Base-by-base conservation (phyloP, 2,797 vertebrate species). In the Simalia tracyae region DNA sequence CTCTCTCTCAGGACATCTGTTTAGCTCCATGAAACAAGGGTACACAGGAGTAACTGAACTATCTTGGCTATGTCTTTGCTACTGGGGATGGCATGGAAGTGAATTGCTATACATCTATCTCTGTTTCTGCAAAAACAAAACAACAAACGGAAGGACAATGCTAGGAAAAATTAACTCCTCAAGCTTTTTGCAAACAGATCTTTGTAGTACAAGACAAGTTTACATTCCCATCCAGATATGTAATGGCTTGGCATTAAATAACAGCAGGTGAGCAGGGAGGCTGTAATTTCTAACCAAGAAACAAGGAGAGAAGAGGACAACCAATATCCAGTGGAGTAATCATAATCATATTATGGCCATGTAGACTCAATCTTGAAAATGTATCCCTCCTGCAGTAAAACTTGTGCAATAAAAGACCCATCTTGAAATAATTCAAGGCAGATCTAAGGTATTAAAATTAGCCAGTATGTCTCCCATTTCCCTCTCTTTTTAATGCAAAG, bases 401-500 rank as follows among this genome's bases (percentile, higher is more conserved):
- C 1, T 0, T 61, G 36, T 54, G 36, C 24, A 89, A 60, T 7
- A 59, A 11, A 9, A 57, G 50, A 31, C 0, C 5, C 28, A 89
- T 68, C 61, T 42, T 89, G 57, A 85, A 54, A 17, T 56, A 61
- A 92, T 57, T 57, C 50, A 92, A 0, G 93, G 0, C 68, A 46
- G 0, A 89, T 90, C 15, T 88, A 93, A 81, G 0, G 22, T n/a
- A 19, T 89, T 60, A 68, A 31, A 24, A 31, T 61, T 17, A 42
- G 9, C 28, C 63, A 59, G 26, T 3, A 2, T 12, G 60, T 15
- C 9, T 9, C 0, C 9, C 90, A 93, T 92, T 68, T 36, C 0
- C 76, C 63, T 90, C 64, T 87, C 9, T 88, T 93, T 87, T 86
- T 92, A 59, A 50, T 4, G 61, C 9, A 86, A 86, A 86, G 31